Evolutionary conservation across 1,140 invertebrate species (phyloP).

Genomic region (Laupala kohalensis): DNA sequence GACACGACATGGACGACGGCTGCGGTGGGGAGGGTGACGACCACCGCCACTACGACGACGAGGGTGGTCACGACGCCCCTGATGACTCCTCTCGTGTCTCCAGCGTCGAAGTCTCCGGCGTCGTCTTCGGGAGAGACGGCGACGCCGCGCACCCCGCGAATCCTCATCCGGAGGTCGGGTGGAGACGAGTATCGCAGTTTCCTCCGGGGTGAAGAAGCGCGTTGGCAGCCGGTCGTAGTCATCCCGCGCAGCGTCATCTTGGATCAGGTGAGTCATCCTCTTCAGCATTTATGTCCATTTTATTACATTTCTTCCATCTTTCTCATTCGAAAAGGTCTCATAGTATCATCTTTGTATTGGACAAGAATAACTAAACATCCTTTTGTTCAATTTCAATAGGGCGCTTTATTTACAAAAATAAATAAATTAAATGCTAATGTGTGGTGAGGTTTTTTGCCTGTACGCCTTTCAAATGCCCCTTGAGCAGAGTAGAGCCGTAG

Average conservation of each 20-base stretch:
- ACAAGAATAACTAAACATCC: too few species aligned
- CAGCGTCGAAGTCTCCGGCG: too few species aligned
- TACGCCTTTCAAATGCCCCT: too few species aligned
- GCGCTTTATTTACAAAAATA: too few species aligned
- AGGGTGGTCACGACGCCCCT: background rate
- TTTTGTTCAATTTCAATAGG: too few species aligned
- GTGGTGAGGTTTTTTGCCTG: too few species aligned
- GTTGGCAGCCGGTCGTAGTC: background rate
- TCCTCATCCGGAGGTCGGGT: background rate
- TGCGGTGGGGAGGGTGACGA: background rate
- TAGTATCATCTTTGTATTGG: too few species aligned
- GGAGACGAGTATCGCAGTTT: background rate
- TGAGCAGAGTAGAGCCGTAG: too few species aligned
- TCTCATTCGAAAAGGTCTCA: too few species aligned
- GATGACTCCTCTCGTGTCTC: background rate
- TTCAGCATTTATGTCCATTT: too few species aligned
- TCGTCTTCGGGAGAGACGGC: background rate
- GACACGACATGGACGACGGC: background rate
- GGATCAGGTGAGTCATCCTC: background rate
- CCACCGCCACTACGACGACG: background rate
- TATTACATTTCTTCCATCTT: too few species aligned
- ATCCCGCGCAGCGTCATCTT: background rate
- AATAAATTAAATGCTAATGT: too few species aligned
- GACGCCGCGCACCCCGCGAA: background rate
- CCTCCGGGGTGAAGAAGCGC: background rate